These are phyloP conservation scores for Cryptoblepharus egeriae DNA, from an alignment of 2,797 vertebrate species.

Conservation along the genomic window DNA sequence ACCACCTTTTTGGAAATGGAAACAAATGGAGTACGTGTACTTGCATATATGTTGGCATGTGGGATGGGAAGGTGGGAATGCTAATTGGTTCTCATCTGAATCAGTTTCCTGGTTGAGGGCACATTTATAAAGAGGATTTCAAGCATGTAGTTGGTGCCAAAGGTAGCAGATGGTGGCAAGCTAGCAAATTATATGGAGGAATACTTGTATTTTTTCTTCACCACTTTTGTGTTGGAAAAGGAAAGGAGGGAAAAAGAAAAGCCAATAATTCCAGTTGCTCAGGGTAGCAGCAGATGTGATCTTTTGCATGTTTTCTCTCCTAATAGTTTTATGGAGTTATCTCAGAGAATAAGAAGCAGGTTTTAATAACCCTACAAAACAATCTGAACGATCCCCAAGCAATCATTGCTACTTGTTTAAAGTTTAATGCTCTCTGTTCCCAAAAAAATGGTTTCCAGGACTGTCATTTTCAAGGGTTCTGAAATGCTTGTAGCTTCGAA, in stretches of 20 bases:
- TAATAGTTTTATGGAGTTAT: constrained; percentile 64
- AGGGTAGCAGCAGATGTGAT: constrained; percentile 64
- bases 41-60: not conserved
- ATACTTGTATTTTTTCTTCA: constrained; percentile 70
- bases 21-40: not conserved
- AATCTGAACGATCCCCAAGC: constrained; percentile 34
- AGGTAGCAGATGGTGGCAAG: constrained; percentile 68
- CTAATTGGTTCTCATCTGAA: constrained; percentile 66
- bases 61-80: constrained; percentile 32
- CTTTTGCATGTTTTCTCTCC: constrained; percentile 38
- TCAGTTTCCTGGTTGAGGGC: constrained; percentile 62
- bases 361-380: constrained; percentile 60
- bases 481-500: not conserved
- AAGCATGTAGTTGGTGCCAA: constrained; percentile 61
- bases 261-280: constrained; percentile 47
- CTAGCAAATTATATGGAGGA: constrained; percentile 68
- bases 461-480: constrained; percentile 30
- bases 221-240: constrained; percentile 62
- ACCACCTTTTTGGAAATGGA: constrained; percentile 20
- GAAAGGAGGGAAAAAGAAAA: constrained; percentile 40
- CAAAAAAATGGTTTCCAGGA: constrained; percentile 39
- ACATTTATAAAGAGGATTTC: constrained; percentile 56
- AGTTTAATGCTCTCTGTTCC: constrained; percentile 52
- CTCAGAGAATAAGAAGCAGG: constrained; percentile 54
- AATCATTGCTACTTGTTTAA: constrained; percentile 47